Percentiles rank a stretch among this genome's conserved stretches.
These are phyloP conservation scores for Siniperca scherzeri DNA, from an alignment of 2,797 vertebrate genomes.

Conservation along the genomic window DNA sequence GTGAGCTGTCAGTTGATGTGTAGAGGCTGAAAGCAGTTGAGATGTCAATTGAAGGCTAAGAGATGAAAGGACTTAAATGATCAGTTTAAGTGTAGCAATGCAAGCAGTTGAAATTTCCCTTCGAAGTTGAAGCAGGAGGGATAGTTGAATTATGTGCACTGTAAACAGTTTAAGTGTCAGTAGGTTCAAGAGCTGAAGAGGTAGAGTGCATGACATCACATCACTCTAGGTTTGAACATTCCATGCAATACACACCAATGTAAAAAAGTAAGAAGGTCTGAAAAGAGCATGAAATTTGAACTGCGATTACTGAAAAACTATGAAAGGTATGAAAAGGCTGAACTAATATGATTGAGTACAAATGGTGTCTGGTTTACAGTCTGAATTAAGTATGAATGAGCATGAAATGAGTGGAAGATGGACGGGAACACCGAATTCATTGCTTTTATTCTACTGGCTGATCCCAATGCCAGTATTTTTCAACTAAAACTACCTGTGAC, in stretches of 20 bases:
- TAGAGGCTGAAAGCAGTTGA: neutral
- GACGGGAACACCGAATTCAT: neutral
- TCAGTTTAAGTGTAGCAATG: neutral
- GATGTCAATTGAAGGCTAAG: neutral
- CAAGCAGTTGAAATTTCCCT: neutral
- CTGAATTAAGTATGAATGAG: neutral
- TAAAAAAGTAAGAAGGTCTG: neutral
- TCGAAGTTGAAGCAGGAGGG: neutral
- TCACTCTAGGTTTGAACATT: neutral
- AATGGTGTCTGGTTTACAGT: neutral
- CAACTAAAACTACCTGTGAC: neutral
- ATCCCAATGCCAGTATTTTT: neutral
- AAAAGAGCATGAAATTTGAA: neutral
- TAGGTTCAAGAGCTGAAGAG: neutral
- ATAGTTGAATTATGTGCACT: neutral
- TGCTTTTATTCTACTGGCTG: neutral
- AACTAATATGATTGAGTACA: too few relatives aligned
- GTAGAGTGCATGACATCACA: neutral
- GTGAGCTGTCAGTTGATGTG: neutral
- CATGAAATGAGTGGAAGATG: neutral
- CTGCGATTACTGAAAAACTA: neutral
- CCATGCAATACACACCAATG: neutral
- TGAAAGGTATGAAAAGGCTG: neutral
- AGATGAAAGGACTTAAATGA: neutral
- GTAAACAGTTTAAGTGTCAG: conserved; percentile 1